Evolutionary conservation across 2,888 invertebrate genomes (phyloP).

Genomic region (Trichacis sp.): DNA sequence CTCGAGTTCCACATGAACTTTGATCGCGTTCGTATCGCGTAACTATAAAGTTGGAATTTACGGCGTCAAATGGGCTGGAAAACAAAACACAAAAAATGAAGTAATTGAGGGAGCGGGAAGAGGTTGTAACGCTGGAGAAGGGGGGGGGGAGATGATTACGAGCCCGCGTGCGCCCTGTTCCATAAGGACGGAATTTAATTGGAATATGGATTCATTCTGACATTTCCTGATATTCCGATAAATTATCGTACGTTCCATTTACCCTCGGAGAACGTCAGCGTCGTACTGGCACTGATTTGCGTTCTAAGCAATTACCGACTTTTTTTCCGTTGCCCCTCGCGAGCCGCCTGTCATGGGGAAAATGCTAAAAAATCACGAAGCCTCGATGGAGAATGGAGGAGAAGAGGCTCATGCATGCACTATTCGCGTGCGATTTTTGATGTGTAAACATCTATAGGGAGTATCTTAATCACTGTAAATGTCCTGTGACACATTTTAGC

Average conservation of each 20-base stretch:
- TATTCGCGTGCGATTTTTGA: too few relatives aligned
- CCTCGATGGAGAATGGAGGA: too few relatives aligned
- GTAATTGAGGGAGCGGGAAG: constrained; percentile 48
- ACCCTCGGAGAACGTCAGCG: constrained; percentile 55
- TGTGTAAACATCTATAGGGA: too few relatives aligned
- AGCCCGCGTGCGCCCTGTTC: constrained; percentile 52
- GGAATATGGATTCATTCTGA: constrained; percentile 67
- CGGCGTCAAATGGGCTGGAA: constrained; percentile 68
- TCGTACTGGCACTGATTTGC: constrained; percentile 39
- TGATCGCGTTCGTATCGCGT: constrained; percentile 51
- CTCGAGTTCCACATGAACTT: constrained; percentile 47
- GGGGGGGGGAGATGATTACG: constrained; percentile 34
- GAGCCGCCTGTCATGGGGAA: constrained; percentile 36
- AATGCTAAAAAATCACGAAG: constrained; percentile 32
- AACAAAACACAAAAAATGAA: constrained; percentile 59
- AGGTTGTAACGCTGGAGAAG: constrained; percentile 25
- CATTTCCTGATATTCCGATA: constrained; percentile 66
- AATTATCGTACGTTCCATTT: constrained; percentile 67
- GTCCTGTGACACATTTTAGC: too few relatives aligned
- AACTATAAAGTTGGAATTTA: constrained; percentile 66
- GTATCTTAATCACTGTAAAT: too few relatives aligned
- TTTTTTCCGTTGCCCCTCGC: constrained; percentile 23
- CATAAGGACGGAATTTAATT: constrained; percentile 68
- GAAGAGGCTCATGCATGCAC: too few relatives aligned
- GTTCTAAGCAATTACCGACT: constrained; percentile 29